Percentiles rank a stretch among this genome's conserved stretches.
Conservation (phyloP, 2,797 vertebrate species). For the Onychomys arenicola region DNA sequence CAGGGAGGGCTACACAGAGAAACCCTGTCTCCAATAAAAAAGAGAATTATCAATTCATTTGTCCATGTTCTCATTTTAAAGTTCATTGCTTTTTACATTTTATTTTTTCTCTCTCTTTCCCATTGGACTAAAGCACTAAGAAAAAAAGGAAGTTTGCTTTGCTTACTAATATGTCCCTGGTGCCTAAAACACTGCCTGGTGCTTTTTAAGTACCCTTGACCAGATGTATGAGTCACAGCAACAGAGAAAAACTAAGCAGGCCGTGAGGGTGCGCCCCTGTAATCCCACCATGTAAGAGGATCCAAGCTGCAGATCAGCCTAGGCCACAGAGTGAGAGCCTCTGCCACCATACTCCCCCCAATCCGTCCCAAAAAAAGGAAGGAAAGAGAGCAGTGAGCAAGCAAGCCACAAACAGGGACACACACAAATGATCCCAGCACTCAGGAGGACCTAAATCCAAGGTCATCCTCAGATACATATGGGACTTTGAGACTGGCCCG, state of each 20-base stretch:
- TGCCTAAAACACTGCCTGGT: constrained; percentile 49
- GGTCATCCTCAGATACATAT: not conserved
- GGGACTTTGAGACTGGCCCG: not conserved
- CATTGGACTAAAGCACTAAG: constrained; percentile 36
- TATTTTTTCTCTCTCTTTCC: not conserved
- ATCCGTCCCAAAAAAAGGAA: not conserved
- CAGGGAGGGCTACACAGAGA: not conserved
- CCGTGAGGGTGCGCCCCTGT: too few species aligned
- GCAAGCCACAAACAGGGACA: not conserved
- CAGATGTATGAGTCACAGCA: not conserved
- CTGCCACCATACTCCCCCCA: not conserved
- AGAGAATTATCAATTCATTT: not conserved
- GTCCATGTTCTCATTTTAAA: not conserved
- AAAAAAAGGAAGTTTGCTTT: constrained; percentile 25
- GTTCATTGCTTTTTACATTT: constrained; percentile 22
- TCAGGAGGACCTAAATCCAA: not conserved
- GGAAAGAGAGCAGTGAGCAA: not conserved
- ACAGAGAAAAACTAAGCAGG: not conserved
- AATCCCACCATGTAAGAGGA: not conserved
- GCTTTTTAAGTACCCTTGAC: constrained; percentile 31
- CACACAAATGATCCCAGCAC: not conserved
- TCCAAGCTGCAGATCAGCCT: not conserved
- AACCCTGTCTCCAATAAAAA: not conserved
- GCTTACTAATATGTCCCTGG: not conserved
- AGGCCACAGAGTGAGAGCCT: not conserved